Conservation (phyloP, 1,140 invertebrate genomes). For the Drosophila eugracilis region DNA sequence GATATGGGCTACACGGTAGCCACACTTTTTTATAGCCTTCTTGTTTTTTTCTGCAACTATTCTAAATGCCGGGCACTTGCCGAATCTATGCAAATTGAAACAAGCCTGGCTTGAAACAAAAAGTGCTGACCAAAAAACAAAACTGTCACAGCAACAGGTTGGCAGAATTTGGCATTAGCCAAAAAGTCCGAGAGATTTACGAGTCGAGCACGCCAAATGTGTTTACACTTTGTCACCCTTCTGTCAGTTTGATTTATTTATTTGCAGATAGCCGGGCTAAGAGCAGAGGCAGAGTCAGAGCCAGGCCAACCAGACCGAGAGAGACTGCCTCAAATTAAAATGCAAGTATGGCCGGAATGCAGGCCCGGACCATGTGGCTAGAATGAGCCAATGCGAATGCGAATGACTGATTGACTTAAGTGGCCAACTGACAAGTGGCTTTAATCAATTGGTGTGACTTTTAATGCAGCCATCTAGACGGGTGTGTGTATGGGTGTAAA, state of each 20-base stretch:
- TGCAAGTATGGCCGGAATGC: slow-evolving; percentile 82
- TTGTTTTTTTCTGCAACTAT: slow-evolving; percentile 47
- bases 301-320: too few relatives aligned
- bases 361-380: slow-evolving; percentile 51
- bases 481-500: not conserved
- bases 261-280: slow-evolving; percentile 76
- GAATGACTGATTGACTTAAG: slow-evolving; percentile 81
- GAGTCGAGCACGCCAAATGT: slow-evolving; percentile 80
- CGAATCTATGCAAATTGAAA: slow-evolving; percentile 80
- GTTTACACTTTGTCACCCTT: slow-evolving; percentile 85
- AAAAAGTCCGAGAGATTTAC: slow-evolving; percentile 80
- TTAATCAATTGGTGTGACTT: slow-evolving; percentile 71
- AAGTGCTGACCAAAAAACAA: slow-evolving; percentile 29
- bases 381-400: slow-evolving; percentile 61
- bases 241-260: slow-evolving; percentile 84
- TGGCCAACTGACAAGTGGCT: slow-evolving; percentile 75
- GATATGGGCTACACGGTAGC: slow-evolving; percentile 37
- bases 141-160: slow-evolving; percentile 61
- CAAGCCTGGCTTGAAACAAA: slow-evolving; percentile 31
- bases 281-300: slow-evolving; percentile 5
- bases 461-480: slow-evolving; percentile 21
- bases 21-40: slow-evolving; percentile 10
- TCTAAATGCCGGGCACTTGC: slow-evolving; percentile 75
- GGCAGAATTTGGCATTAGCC: slow-evolving; percentile 64
- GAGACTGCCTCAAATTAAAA: slow-evolving; percentile 76